Percentiles rank a stretch among this genome's conserved stretches.
phyloP scores from a whole-genome alignment of 2,797 vertebrate genomes.

The Rallus crepitans region DNA sequence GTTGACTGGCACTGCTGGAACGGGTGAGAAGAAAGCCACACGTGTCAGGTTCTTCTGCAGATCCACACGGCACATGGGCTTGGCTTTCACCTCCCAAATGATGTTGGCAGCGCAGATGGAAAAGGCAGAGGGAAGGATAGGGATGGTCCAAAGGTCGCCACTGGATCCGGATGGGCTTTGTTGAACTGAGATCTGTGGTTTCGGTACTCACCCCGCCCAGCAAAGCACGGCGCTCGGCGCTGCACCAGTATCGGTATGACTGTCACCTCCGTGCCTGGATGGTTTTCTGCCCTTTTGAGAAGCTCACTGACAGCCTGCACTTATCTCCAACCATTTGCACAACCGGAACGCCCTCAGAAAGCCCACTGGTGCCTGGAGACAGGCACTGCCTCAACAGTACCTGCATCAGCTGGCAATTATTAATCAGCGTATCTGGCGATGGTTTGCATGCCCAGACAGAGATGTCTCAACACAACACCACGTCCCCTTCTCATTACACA shows the following conservation, averaged over 20 bases:
- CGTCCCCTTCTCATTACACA: accelerated
- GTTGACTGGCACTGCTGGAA: neutral
- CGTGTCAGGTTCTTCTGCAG: neutral
- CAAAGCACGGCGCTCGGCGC: accelerated
- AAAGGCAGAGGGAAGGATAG: neutral
- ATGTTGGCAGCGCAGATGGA: neutral
- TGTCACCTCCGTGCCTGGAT: neutral
- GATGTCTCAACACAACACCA: accelerated
- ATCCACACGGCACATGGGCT: neutral
- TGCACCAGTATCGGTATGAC: accelerated
- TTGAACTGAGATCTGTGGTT: accelerated
- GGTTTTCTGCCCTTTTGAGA: neutral
- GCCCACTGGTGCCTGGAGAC: neutral
- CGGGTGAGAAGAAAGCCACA: neutral
- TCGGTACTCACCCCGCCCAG: neutral
- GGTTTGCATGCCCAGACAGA: neutral
- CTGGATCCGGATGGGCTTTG: neutral
- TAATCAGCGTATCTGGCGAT: neutral
- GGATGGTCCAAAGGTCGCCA: neutral
- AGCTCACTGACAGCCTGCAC: neutral
- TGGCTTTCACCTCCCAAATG: neutral
- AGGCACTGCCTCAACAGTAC: accelerated
- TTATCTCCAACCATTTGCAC: neutral
- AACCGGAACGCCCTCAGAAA: neutral
- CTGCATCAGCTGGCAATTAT: neutral